Evolutionary conservation across 2,797 vertebrate species (phyloP), one percentile per base, ranked within the genome.

Genomic region (Thaleichthys pacificus): DNA sequence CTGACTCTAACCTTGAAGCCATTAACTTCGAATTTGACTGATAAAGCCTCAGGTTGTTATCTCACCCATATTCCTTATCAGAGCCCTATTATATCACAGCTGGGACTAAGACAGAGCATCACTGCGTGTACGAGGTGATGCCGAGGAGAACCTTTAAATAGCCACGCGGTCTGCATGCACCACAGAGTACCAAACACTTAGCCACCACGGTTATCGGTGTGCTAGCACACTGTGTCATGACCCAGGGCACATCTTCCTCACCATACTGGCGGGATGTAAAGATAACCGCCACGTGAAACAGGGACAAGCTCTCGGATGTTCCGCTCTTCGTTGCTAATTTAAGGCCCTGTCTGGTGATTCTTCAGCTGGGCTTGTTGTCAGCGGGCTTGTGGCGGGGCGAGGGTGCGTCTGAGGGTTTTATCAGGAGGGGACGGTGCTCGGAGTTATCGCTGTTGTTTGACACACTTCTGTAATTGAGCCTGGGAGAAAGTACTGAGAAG

Each of bases 1-100:
- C 42, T 0, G 60, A 58, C 73, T 71, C 72, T 84, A 86, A 85
- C 80, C 86, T 83, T 78, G 77, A 77, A 78, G 74, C 81, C 82
- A 86, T 88, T 86, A 85, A 80, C 12, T 77, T 68, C 74, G 89
- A 87, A 89, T 89, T 85, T 84, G 78, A 83, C 86, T 82, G 89
- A 90, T 88, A 89, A 81, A 57, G 66, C 60, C 66, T 64, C 47
- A 69, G 62, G 79, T 66, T 58, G n/a, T 80, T 81, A 88, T 87
- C 75, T 61, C 67, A 68, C n/a, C 69, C 77, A 67, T 81, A 76
- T 81, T 85, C 76, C 79, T 85, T 79, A 86, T 88, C 85, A 14
- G 70, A 58, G 15, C 71, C 3, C 21, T 60, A 82, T 86, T 80
- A 77, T 82, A 78, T 77, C 58, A 64, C 68, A 60, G 61, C 38